A percentile compares a stretch with the other conserved stretches of the same genome.
phyloP scores from a whole-genome alignment of 2,113 vertebrate species.

The Saccopteryx leptura region DNA sequence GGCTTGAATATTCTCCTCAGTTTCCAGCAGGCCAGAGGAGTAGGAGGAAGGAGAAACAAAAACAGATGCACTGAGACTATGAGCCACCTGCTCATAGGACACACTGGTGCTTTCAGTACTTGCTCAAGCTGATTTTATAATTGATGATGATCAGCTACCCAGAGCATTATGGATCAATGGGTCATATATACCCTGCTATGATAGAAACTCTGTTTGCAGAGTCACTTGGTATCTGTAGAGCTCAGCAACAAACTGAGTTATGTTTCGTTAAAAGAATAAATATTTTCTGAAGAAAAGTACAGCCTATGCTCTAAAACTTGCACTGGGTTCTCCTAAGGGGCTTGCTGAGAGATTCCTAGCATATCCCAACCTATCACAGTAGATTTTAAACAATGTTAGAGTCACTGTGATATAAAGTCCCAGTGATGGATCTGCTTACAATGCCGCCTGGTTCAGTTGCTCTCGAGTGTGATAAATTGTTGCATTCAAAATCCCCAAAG shows the following conservation, averaged over 20 bases:
- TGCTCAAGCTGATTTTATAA: neutral
- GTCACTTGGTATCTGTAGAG: neutral
- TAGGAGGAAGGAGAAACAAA: neutral
- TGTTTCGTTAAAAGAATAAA: neutral
- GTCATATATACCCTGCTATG: neutral
- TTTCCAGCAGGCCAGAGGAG: neutral
- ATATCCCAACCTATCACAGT: neutral
- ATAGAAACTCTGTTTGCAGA: neutral
- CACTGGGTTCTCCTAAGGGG: neutral
- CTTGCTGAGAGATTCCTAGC: neutral
- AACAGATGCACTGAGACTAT: neutral
- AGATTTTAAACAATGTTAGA: neutral
- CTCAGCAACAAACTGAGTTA: neutral
- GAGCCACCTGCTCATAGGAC: neutral
- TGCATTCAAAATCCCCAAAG: constrained; percentile 21
- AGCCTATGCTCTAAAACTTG: neutral
- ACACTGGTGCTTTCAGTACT: neutral
- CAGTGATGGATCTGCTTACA: neutral
- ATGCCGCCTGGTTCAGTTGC: neutral
- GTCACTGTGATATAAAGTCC: neutral
- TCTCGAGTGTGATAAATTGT: constrained; percentile 37
- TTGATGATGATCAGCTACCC: neutral
- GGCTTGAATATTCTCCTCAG: neutral
- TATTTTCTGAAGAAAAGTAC: neutral
- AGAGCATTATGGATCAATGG: neutral